These are phyloP conservation scores for Neopelma chrysocephalum DNA, from an alignment of 2,797 vertebrate genomes.

Conservation along the genomic window DNA sequence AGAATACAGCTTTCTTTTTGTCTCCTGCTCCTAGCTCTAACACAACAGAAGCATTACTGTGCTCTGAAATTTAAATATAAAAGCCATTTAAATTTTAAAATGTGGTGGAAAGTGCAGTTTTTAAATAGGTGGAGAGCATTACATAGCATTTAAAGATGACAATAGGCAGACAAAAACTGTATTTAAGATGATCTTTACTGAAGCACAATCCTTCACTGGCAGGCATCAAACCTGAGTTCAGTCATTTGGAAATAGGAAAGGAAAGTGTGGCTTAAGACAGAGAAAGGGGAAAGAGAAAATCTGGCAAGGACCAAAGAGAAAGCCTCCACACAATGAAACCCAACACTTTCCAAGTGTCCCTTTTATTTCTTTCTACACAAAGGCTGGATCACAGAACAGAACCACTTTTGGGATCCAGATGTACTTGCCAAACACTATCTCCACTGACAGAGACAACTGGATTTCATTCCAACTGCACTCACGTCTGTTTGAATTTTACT, in stretches of 20 bases:
- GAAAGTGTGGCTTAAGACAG: background rate
- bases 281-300: background rate
- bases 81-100: constrained; percentile 23
- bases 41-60: background rate
- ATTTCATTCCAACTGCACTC: background rate
- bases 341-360: background rate
- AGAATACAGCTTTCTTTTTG: background rate
- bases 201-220: background rate
- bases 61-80: constrained; percentile 10
- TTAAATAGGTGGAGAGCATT: background rate
- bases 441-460: background rate
- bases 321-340: background rate
- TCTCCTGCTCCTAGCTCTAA: background rate
- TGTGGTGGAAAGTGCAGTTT: background rate
- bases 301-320: background rate
- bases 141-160: background rate
- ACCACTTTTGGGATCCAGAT: background rate
- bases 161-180: background rate
- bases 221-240: background rate
- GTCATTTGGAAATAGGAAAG: background rate
- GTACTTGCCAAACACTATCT: background rate
- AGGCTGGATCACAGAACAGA: background rate
- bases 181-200: background rate
- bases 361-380: background rate
- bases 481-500: background rate